Percentiles rank a stretch among this genome's conserved stretches.
Conservation (phyloP, 2,888 invertebrate species). For the Trichopria drosophilae region DNA sequence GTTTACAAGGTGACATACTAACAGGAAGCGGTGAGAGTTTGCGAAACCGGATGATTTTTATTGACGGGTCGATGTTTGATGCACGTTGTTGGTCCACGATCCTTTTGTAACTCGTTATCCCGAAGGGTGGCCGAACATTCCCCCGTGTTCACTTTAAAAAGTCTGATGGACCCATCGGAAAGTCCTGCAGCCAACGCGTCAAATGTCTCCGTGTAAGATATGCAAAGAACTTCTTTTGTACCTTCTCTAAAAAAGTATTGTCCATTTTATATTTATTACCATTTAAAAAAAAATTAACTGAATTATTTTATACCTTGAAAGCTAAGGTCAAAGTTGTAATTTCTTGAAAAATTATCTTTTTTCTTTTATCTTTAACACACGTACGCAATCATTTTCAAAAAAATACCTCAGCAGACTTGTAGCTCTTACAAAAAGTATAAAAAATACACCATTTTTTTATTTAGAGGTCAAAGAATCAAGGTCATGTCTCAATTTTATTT, state of each 20-base stretch:
- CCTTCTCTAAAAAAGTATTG: conserved; percentile 58
- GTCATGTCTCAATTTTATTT: no score
- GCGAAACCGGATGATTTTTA: conserved; percentile 64
- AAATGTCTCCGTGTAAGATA: conserved; percentile 66
- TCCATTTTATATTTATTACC: not conserved
- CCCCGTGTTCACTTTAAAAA: conserved; percentile 63
- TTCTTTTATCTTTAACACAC: no score
- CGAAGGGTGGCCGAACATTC: conserved; percentile 60
- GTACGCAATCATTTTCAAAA: no score
- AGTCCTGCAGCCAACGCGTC: conserved; percentile 66
- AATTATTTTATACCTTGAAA: no score
- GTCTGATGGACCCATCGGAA: conserved; percentile 64
- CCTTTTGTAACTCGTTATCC: conserved; percentile 63
- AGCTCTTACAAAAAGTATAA: no score
- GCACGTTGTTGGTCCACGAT: conserved; percentile 64
- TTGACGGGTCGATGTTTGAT: conserved; percentile 67
- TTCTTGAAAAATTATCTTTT: no score
- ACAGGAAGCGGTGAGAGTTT: conserved; percentile 66
- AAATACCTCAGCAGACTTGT: no score
- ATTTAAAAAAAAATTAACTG: no score
- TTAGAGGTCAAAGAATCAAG: no score
- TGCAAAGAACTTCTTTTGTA: conserved; percentile 62
- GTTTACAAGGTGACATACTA: conserved; percentile 43
- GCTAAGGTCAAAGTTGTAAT: no score
- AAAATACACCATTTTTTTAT: no score